A percentile compares a stretch with the other conserved stretches of the same genome.
These are phyloP conservation scores for Paragorgia papillata DNA, from an alignment of 92 coral and sea anemone genomes.

Conservation along the genomic window DNA sequence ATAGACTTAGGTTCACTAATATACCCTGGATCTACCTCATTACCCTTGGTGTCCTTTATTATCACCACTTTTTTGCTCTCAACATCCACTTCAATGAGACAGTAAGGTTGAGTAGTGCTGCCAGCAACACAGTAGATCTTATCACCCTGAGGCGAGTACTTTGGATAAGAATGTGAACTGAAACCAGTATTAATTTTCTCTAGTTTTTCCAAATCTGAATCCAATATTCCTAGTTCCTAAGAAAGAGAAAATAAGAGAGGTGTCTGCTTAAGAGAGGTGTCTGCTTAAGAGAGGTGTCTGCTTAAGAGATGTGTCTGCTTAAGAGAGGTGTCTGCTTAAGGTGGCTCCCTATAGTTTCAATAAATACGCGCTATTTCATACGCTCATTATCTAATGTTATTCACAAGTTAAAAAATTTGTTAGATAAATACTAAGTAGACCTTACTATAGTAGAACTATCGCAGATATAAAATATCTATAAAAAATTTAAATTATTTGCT, in stretches of 20 bases:
- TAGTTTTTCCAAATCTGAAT: slow-evolving; percentile 64
- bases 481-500: no score
- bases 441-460: no score
- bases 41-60: slow-evolving; percentile 57
- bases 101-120: slow-evolving; percentile 62
- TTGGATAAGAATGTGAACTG: slow-evolving; percentile 56
- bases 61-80: slow-evolving; percentile 54
- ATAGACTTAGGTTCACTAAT: slow-evolving; percentile 72
- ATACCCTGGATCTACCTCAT: slow-evolving; percentile 65
- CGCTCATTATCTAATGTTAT: no score
- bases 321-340: no score
- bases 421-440: no score
- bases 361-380: no score
- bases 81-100: slow-evolving; percentile 67
- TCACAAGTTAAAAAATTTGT: no score
- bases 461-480: no score
- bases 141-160: slow-evolving; percentile 64
- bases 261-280: no score
- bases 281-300: no score
- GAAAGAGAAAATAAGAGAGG: not conserved
- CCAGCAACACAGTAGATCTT: slow-evolving; percentile 70
- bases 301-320: no score
- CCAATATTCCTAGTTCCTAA: slow-evolving; percentile 67
- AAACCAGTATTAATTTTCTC: slow-evolving; percentile 59
- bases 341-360: no score